Evolutionary conservation across 2,888 invertebrate genomes (phyloP), one percentile per base, ranked within the genome.

Genomic region (Cordilura impudica): DNA sequence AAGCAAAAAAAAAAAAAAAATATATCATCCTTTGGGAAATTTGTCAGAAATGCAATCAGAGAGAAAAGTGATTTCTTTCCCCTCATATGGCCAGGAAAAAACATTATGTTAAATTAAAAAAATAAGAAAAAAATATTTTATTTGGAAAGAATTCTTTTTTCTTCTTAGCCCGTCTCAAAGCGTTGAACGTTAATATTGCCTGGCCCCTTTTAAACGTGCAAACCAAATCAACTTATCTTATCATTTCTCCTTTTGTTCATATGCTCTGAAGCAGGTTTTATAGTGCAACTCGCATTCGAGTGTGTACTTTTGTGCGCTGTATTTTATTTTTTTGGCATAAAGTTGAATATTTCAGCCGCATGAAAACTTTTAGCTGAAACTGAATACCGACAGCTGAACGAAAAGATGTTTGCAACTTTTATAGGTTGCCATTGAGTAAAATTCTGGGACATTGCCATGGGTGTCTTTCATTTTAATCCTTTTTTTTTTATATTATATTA

Each of bases 31-130:
- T 45, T 69, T 29, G 81, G 77, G 69, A 81, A 79, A 81, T 81
- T 75, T 72, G 45, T 49, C 49, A 56, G 63, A 61, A 78, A 70
- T 69, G 73, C 78, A 81, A 60, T 70, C 54, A 65, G 49, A 67
- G 63, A 65, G 78, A 81, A 75, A 78, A 78, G 66, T 81, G 69
- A 69, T 60, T 69, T n/a, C n/a, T n/a, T 63, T 79, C 12, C n/a
- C 31, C 21, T 18, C 2, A 18, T 43, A 39, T 56, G n/a, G 61
- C 26, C 61, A 47, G 10, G 29, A 21, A 16, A 43, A 69, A 58
- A 35, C 39, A n/a, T 8, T 39, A 39, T 39, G 39, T 21, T 51
- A 31, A 16, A 31, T 26, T 43, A 43, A 54, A 16, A 10, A 10
- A 45, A 47, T 18, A 8, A 54, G 31, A 16, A 54, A 26, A 54